These are phyloP conservation scores for Cepphus grylle DNA, from an alignment of 2,113 vertebrate genomes.

Conservation along the genomic window DNA sequence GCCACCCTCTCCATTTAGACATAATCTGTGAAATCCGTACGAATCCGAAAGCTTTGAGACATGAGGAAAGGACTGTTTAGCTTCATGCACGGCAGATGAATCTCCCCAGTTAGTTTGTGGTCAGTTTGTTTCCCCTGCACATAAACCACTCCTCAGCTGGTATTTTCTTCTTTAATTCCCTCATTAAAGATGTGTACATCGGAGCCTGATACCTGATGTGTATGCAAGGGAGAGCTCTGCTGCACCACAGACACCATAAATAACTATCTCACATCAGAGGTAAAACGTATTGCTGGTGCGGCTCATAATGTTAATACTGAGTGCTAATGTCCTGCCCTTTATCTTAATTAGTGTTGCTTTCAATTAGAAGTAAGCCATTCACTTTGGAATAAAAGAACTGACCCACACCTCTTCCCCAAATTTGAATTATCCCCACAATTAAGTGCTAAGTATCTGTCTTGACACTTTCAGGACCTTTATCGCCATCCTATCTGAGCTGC, in stretches of 20 bases:
- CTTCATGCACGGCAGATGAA: background rate
- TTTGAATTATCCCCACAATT: constrained; percentile 54
- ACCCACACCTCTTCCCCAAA: constrained; percentile 11
- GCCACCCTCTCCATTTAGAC: background rate
- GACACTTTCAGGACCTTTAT: constrained; percentile 27
- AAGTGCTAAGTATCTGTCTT: constrained; percentile 18
- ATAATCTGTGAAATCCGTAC: fast-evolving
- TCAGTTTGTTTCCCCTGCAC: background rate
- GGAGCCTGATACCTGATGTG: background rate
- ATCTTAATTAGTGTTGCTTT: constrained; percentile 53
- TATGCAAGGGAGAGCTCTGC: background rate
- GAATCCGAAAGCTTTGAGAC: background rate
- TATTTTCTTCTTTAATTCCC: background rate
- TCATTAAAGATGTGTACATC: background rate
- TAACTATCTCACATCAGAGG: background rate
- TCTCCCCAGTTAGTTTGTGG: background rate
- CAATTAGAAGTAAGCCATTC: constrained; percentile 40
- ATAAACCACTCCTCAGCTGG: background rate
- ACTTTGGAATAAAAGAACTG: constrained; percentile 20
- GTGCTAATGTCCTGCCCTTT: constrained; percentile 22
- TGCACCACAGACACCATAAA: background rate
- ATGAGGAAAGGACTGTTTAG: background rate
- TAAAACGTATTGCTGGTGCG: background rate
- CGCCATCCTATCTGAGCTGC: background rate
- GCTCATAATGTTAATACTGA: constrained; percentile 6